Evolutionary conservation across 2,888 invertebrate genomes (phyloP).

Genomic region (Stictocephala bisonia): DNA sequence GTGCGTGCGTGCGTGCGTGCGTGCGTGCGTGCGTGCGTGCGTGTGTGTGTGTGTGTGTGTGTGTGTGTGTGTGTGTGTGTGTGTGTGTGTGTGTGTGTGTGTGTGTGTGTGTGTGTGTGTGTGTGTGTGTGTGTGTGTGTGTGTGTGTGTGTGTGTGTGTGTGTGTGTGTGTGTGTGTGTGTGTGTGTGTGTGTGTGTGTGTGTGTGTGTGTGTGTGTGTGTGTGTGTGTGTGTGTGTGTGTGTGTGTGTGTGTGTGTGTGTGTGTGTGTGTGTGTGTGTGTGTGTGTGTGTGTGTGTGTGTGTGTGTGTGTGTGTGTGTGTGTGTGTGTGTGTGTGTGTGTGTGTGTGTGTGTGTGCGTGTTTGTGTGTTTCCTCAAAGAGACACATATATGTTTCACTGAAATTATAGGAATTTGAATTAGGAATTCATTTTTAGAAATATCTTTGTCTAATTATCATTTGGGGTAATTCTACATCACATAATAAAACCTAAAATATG

Average conservation of each 20-base stretch:
- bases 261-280: not conserved
- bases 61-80: not conserved
- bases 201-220: not conserved
- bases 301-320: too few relatives aligned
- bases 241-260: not conserved
- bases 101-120: not conserved
- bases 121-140: not conserved
- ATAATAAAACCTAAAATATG: too few relatives aligned
- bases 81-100: not conserved
- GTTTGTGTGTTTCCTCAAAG: too few relatives aligned
- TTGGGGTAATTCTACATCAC: too few relatives aligned
- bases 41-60: not conserved
- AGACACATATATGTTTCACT: too few relatives aligned
- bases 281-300: not conserved
- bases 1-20: too few relatives aligned
- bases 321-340: too few relatives aligned
- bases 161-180: not conserved
- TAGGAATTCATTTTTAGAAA: too few relatives aligned
- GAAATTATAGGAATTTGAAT: too few relatives aligned
- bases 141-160: not conserved
- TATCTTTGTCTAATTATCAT: too few relatives aligned
- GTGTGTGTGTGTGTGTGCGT: too few relatives aligned
- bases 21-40: not conserved
- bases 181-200: not conserved
- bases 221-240: not conserved